Base-by-base conservation (phyloP, 2,113 vertebrate species). In the Colius striatus region DNA sequence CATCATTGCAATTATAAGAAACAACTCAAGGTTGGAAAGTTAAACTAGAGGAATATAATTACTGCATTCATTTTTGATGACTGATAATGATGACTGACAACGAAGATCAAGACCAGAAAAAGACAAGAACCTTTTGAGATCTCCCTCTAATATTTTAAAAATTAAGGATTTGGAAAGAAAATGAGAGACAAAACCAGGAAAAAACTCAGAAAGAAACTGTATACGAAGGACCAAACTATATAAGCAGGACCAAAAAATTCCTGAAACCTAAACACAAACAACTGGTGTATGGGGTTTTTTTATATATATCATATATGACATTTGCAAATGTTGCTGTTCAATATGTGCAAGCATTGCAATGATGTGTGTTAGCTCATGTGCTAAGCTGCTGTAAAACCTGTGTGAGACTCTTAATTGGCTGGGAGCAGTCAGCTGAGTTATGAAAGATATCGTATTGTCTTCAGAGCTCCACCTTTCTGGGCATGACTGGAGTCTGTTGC, bases 1-100 rank as follows among this genome's bases (percentile, higher is more conserved):
- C 41, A 67, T 57, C 79, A 57, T 10, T 48, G 51, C 27, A 66
- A 84, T 94, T 90, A 87, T 36, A 65, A 93, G 77, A 94, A 80
- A 63, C 21, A 79, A 63, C 29, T 50, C 53, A 78, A 63, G 34
- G 48, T 9, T 74, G 47, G 38, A 77, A 93, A 81, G 63, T 72
- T 81, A 88, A 86, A 45, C 73, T 29, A 65, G 25, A 73, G 53
- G 43, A 77, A 77, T 55, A 85, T 13, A 72, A 75, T 93, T 84
- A 34, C 53, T 63, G 36, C 26, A 71, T 71, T 84, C 16, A 25
- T 48, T 92, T 91, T 81, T 86, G 48, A 60, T 50, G 55, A 32
- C 25, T 74, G 36, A 77, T 45, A 41, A 6, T 1, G 13, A 20
- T 6, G 15, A 23, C 5, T 16, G 94, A 45, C 16, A 67, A 13